Evolutionary conservation across 2,113 vertebrate genomes (phyloP).

Genomic region (Sminthopsis crassicaudata): DNA sequence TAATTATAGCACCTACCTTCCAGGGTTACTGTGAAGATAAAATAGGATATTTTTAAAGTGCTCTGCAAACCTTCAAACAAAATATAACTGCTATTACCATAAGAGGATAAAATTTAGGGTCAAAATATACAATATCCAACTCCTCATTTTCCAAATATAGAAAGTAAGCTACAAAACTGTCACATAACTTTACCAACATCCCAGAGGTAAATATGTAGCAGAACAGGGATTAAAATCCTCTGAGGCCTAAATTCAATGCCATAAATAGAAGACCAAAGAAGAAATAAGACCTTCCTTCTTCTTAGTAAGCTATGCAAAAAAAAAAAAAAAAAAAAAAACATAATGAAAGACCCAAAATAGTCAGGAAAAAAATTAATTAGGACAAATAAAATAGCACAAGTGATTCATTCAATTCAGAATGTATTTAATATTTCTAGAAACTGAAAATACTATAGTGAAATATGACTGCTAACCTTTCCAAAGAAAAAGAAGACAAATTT

Average conservation of each 20-base stretch:
- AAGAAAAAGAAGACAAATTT: neutral
- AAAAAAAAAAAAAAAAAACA: neutral
- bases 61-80: neutral
- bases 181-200: neutral
- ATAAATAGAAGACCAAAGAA: neutral
- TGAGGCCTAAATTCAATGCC: neutral
- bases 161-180: neutral
- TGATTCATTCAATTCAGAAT: neutral
- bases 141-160: neutral
- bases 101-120: neutral
- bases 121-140: neutral
- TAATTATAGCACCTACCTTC: neutral
- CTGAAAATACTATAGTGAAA: neutral
- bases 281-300: neutral
- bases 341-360: neutral
- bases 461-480: neutral
- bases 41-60: neutral
- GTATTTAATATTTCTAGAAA: neutral
- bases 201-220: neutral
- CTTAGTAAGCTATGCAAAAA: neutral
- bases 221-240: neutral
- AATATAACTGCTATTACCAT: neutral
- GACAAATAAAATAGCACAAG: neutral
- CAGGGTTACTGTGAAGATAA: neutral
- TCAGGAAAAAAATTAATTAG: neutral